A percentile compares a stretch with the other conserved stretches of the same genome.
Conservation (phyloP, 2,888 invertebrate species). For the Germaria angustata region DNA sequence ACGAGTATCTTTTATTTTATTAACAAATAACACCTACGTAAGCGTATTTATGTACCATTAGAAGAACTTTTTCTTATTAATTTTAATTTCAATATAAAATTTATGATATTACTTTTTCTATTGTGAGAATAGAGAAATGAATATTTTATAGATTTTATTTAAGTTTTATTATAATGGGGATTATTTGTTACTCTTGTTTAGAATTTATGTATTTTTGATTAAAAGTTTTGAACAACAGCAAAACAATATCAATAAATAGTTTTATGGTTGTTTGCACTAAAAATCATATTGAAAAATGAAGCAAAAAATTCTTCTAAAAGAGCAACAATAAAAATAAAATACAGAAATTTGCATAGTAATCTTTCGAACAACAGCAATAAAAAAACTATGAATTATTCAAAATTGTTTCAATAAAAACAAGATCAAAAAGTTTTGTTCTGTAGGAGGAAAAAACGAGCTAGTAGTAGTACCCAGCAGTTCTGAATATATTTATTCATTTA, state of each 20-base stretch:
- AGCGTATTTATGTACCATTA: background rate
- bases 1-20: too few relatives aligned
- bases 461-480: too few relatives aligned
- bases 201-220: slow-evolving; percentile 31
- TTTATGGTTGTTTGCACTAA: slow-evolving; percentile 18
- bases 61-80: background rate
- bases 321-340: slow-evolving; percentile 28
- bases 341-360: slow-evolving; percentile 44
- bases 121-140: slow-evolving; percentile 22
- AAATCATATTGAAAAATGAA: slow-evolving; percentile 9
- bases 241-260: slow-evolving; percentile 36
- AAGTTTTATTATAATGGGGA: slow-evolving; percentile 10
- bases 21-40: too few relatives aligned
- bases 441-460: background rate
- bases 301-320: background rate
- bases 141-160: slow-evolving; percentile 40
- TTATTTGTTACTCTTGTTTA: slow-evolving; percentile 14
- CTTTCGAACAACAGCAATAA: slow-evolving; percentile 28
- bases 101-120: slow-evolving; percentile 9
- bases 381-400: slow-evolving; percentile 38
- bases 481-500: too few relatives aligned
- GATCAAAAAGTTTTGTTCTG: slow-evolving; percentile 30
- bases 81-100: slow-evolving; percentile 2
- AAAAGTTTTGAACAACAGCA: slow-evolving; percentile 42
- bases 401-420: slow-evolving; percentile 25